Evolutionary conservation across 92 coral and sea anemone species (phyloP).

Genomic region (Porites evermanni): DNA sequence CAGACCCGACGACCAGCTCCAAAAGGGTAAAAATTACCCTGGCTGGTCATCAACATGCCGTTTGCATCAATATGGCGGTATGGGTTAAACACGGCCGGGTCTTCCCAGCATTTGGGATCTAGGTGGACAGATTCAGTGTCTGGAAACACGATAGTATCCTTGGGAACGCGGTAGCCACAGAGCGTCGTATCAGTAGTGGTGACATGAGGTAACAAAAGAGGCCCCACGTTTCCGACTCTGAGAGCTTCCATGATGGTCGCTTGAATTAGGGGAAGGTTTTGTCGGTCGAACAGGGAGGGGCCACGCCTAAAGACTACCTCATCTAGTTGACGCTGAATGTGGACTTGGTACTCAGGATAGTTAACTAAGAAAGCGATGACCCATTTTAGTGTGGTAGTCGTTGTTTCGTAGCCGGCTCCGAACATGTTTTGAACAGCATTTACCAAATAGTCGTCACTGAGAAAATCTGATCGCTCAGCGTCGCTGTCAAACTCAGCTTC

Average conservation of each 20-base stretch:
- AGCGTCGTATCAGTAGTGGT: constrained; percentile 49
- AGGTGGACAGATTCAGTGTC: constrained; percentile 64
- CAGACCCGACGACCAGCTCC: constrained; percentile 80
- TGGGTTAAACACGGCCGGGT: constrained; percentile 65
- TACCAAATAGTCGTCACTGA: constrained; percentile 57
- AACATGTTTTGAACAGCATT: constrained; percentile 67
- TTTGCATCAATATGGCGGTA: constrained; percentile 57
- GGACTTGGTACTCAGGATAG: constrained; percentile 68
- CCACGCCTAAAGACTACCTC: constrained; percentile 47
- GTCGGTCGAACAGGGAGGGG: constrained; percentile 47
- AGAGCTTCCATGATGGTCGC: constrained; percentile 70
- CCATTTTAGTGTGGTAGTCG: constrained; percentile 72
- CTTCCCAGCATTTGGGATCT: constrained; percentile 68
- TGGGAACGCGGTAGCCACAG: constrained; percentile 56
- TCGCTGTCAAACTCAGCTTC: constrained; percentile 19
- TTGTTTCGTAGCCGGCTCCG: constrained; percentile 77
- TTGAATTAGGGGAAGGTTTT: constrained; percentile 57
- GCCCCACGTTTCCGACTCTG: constrained; percentile 69
- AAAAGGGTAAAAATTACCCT: constrained; percentile 52
- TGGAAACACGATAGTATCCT: constrained; percentile 65
- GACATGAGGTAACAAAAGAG: constrained; percentile 55
- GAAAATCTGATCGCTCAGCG: constrained; percentile 25
- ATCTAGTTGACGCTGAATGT: constrained; percentile 70
- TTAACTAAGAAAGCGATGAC: constrained; percentile 61
- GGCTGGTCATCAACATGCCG: constrained; percentile 25